Percentiles rank a stretch among this genome's conserved stretches.
phyloP scores from a whole-genome alignment of 2,888 invertebrate species.

The Drosophila stalkeri region DNA sequence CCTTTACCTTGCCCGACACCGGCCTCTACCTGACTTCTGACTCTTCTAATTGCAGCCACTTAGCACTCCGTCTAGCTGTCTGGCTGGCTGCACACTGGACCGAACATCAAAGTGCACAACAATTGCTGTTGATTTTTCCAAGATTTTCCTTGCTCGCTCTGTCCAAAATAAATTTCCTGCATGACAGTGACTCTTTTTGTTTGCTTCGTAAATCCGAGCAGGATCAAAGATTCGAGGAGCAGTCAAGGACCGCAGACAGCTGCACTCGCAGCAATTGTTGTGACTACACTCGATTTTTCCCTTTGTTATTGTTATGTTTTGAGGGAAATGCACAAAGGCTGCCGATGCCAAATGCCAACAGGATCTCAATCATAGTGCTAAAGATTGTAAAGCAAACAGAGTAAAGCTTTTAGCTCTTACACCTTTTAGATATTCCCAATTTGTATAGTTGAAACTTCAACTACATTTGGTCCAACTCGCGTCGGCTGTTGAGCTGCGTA shows the following conservation, averaged over 20 bases:
- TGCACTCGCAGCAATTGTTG: slow-evolving; percentile 44
- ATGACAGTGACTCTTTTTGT: slow-evolving; percentile 61
- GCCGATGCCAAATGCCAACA: not conserved
- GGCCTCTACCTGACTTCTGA: slow-evolving; percentile 49
- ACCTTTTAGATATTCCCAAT: slow-evolving; percentile 1
- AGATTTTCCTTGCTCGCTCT: slow-evolving; percentile 33
- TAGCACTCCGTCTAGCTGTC: slow-evolving; percentile 61
- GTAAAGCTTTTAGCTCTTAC: not conserved
- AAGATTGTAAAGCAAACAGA: not conserved
- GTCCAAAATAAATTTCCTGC: slow-evolving; percentile 69
- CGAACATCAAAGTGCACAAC: slow-evolving; percentile 45
- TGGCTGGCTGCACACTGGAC: slow-evolving; percentile 11
- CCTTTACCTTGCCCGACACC: slow-evolving; percentile 10
- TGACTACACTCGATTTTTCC: slow-evolving; percentile 35
- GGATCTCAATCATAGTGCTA: slow-evolving; percentile 3
- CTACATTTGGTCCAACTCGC: not conserved
- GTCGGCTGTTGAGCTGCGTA: not conserved
- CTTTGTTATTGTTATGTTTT: slow-evolving; percentile 46
- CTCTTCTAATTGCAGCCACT: slow-evolving; percentile 77
- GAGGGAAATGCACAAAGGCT: slow-evolving; percentile 20
- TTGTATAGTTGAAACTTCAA: slow-evolving; percentile 4
- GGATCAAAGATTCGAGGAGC: slow-evolving; percentile 23
- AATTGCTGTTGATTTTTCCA: slow-evolving; percentile 72
- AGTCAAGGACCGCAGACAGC: slow-evolving; percentile 23
- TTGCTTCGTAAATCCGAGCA: slow-evolving; percentile 7